These are phyloP conservation scores for Tolmerus cingulatus DNA, from an alignment of 2,888 invertebrate genomes.

Conservation along the genomic window DNA sequence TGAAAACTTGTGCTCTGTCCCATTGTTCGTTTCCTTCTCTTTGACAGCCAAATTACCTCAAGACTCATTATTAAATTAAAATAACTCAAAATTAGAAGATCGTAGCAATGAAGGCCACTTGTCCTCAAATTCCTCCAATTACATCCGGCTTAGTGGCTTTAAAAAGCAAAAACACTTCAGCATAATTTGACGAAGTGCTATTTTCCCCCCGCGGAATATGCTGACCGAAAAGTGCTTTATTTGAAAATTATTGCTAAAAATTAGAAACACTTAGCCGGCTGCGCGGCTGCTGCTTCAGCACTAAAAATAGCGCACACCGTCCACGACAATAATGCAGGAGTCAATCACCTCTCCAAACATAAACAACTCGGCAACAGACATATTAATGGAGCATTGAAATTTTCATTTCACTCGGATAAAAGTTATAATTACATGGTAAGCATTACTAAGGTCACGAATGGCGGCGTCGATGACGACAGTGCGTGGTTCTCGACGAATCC, in stretches of 20 bases:
- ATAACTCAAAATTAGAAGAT: background rate
- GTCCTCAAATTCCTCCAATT: background rate
- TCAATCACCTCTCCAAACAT: slow-evolving; percentile 32
- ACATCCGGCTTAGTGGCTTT: background rate
- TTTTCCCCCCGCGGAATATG: background rate
- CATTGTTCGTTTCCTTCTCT: background rate
- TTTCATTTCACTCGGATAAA: slow-evolving; percentile 11
- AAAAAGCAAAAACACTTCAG: background rate
- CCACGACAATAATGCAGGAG: slow-evolving; percentile 20
- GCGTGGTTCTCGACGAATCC: background rate
- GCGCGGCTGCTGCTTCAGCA: slow-evolving; percentile 10
- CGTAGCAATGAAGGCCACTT: background rate
- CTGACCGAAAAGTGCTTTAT: background rate
- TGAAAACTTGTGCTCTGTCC: background rate
- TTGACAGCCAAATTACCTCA: background rate
- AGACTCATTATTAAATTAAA: background rate
- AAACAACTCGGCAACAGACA: slow-evolving; percentile 36
- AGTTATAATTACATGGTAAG: background rate
- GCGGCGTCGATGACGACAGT: background rate
- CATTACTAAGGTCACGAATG: slow-evolving; percentile 8
- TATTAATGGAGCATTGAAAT: slow-evolving; percentile 30
- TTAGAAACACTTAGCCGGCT: slow-evolving; percentile 22
- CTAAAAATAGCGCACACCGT: slow-evolving; percentile 20
- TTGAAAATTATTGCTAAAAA: slow-evolving; percentile 22
- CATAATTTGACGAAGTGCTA: background rate